Base-by-base conservation (phyloP, 2,797 vertebrate genomes). In the Mycteria americana region DNA sequence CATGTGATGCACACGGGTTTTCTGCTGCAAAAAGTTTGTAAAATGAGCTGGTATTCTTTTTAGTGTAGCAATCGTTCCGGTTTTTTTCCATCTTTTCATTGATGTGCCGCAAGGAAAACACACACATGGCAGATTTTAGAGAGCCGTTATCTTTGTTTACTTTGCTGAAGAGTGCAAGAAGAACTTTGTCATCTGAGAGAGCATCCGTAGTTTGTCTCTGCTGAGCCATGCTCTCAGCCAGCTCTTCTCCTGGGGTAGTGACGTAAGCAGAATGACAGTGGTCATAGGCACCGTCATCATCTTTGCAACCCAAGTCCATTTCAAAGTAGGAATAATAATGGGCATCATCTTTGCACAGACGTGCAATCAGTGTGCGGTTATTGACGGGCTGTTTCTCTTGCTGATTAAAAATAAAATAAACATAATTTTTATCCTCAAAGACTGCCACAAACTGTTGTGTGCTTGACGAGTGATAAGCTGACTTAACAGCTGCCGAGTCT, bases 311-410 rank as follows among this genome's bases (percentile, higher is more conserved):
- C 56, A 99, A 97, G 97, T 99, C 99, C 95, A 99, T 98, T 97
- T 99, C 99, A 15, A 99, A 99, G 96, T 99, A 99, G 31, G 99
- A 99, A 85, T 99, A 99, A 93, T 99, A 99, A 88, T 98, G 98
- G 15, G 94, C 88, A 96, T 99, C 99, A 0, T 98, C 76, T 81
- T 99, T 99, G 67, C 99, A 99, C 79, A 99, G 98, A 27, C 99
- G 98, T 0, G 99, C 99, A 77, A 99, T 98, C 18, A 99, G 98
- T 3, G 99, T 99, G 76, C 98, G 97, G 96, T 99, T 99, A 83
- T 98, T 98, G 87, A 97, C 98, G 3, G 99, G 98, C 5, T 97
- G 97, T 46, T 98, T 99, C 43, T 99, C 99, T 28, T 99, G 98
- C 51, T 99, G 98, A 33, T 99, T 99, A 92, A 99, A 99, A 76